These are phyloP conservation scores for Eugnorisma glareosa DNA, from an alignment of 2,888 invertebrate species.

Conservation along the genomic window DNA sequence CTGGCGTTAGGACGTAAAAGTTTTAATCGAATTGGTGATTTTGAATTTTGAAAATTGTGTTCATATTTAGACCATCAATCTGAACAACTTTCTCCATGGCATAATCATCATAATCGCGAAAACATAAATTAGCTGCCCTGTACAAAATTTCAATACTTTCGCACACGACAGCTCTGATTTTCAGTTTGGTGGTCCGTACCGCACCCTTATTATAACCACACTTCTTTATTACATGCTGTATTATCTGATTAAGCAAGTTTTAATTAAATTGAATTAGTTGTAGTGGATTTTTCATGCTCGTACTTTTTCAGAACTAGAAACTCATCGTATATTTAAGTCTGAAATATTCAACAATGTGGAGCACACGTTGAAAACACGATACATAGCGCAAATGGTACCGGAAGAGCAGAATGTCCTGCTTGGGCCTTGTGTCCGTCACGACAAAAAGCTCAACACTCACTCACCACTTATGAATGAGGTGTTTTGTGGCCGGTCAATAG, in stretches of 20 bases:
- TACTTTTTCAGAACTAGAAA: constrained; percentile 89
- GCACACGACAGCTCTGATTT: background rate
- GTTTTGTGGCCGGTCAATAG: constrained; percentile 89
- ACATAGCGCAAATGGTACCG: constrained; percentile 67
- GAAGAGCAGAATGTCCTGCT: constrained; percentile 89
- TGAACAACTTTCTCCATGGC: background rate
- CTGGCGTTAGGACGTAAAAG: constrained; percentile 91
- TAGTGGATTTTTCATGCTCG: background rate
- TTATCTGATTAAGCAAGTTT: constrained; percentile 26
- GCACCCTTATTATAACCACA: background rate
- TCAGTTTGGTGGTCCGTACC: background rate
- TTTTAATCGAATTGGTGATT: constrained; percentile 91
- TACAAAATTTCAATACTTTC: background rate
- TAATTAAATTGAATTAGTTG: background rate
- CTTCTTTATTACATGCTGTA: background rate
- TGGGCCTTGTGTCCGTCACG: constrained; percentile 88
- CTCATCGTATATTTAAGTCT: constrained; percentile 91
- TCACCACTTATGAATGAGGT: constrained; percentile 91
- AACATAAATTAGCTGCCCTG: background rate
- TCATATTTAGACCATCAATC: background rate
- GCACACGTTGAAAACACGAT: constrained; percentile 83
- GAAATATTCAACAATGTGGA: constrained; percentile 91
- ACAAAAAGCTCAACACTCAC: constrained; percentile 90
- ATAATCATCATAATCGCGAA: background rate
- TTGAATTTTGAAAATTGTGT: background rate